Evolutionary conservation across 2,113 vertebrate genomes (phyloP).

Genomic region (Bostrychus sinensis): DNA sequence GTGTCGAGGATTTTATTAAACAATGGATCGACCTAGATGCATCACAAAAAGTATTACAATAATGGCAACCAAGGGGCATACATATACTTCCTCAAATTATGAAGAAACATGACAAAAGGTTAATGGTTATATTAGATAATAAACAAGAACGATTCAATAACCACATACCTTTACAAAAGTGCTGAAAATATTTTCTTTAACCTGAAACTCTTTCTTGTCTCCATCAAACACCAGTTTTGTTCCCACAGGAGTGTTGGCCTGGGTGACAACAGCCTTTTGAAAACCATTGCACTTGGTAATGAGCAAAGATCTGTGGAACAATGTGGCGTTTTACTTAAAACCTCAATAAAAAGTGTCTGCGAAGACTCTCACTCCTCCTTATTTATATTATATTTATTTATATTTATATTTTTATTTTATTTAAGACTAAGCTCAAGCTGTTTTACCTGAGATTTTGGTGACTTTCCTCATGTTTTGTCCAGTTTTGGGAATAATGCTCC

Average conservation of each 20-base stretch:
- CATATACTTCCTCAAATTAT: too few species aligned
- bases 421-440: too few species aligned
- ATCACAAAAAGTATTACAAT: not conserved
- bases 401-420: too few species aligned
- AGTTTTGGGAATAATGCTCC: conserved; percentile 44
- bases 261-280: conserved; percentile 71
- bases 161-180: conserved; percentile 72
- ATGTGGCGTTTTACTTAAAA: conserved; percentile 1
- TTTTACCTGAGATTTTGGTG: conserved; percentile 71
- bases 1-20: not conserved
- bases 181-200: conserved; percentile 70
- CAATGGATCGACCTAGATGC: not conserved
- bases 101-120: too few species aligned
- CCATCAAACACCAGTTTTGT: conserved; percentile 72
- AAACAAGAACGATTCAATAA: too few species aligned
- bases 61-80: too few species aligned
- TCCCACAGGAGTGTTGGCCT: conserved; percentile 75
- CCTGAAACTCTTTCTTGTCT: conserved; percentile 64
- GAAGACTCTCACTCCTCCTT: too few species aligned
- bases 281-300: conserved; percentile 63
- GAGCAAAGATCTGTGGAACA: conserved; percentile 63
- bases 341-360: too few species aligned
- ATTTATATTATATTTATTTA: too few species aligned
- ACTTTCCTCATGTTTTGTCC: conserved; percentile 68
- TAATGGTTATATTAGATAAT: too few species aligned